These are phyloP conservation scores for Ailurus styani DNA, from an alignment of 2,113 vertebrate genomes.

Conservation along the genomic window DNA sequence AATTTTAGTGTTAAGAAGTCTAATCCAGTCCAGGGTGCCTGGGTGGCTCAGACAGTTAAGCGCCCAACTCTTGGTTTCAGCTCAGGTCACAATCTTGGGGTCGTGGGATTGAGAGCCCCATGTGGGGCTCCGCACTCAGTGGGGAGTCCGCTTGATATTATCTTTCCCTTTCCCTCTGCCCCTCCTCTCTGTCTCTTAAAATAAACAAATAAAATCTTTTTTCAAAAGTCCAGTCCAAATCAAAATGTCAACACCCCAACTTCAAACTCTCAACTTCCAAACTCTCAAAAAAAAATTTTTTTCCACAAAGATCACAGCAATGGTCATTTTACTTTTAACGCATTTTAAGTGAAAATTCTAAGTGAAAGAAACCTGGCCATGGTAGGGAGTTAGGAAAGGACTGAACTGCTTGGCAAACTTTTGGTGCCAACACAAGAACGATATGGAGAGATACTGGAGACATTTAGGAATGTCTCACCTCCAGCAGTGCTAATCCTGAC, in stretches of 20 bases:
- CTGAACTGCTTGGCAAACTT: neutral
- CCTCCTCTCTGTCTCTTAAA: neutral
- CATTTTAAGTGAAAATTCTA: neutral
- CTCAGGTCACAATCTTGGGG: neutral
- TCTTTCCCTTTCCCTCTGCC: neutral
- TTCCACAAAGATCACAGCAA: neutral
- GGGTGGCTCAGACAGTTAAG: neutral
- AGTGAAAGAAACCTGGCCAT: neutral
- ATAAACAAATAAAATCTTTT: neutral
- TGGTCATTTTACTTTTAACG: neutral
- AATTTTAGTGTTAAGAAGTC: neutral
- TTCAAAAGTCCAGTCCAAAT: neutral
- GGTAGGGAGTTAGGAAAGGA: neutral
- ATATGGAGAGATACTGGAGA: neutral
- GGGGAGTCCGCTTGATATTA: neutral
- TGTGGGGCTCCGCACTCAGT: neutral
- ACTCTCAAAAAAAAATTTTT: neutral
- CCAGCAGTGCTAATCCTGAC: neutral
- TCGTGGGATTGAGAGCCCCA: neutral
- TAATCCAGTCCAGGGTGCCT: neutral
- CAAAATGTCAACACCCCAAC: neutral
- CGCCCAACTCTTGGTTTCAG: neutral
- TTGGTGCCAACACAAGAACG: neutral
- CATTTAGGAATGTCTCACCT: neutral
- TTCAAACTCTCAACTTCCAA: neutral